Evolutionary conservation across 1,140 invertebrate species (phyloP), one percentile per base, ranked within the genome.

Genomic region (Adoxophyes honmai): DNA sequence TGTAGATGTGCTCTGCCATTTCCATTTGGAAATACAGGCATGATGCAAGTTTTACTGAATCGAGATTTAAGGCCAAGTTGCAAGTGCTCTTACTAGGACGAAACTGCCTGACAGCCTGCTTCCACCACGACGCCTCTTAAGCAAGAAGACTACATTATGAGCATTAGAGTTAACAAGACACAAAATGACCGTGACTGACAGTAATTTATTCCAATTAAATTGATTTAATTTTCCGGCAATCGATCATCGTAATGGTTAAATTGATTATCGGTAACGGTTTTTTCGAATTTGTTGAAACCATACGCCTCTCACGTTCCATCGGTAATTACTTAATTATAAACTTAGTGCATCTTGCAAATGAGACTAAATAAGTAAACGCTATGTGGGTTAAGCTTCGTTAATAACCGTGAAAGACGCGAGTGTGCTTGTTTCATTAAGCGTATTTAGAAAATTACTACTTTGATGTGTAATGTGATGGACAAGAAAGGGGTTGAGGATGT

Each of bases 171-270:
- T 48, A 48, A 33, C 42, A 11, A 48, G 42, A 11, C n/a, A 28
- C 6, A 6, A 28, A 48, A 28, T 11, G 10, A 48, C 21, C 42
- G 18, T 28, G 16, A 48, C 18, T 48, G 11, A 11, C 21, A 48
- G 10, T 33, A 11, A 48, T 48, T 48, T 21, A 48, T 48, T 48
- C 42, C 16, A 6, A 28, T 48, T 48, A 48, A 48, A 48, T 48
- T 48, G 42, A 48, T 48, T 48, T 48, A 48, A 48, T 48, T 48
- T 48, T 48, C 42, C 42, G 42, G 42, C 42, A 21, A 48, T 48
- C 42, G 42, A 48, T 48, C 18, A 33, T 48, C 18, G 21, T 48
- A 48, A 48, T 48, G 18, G 42, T 21, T 21, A 48, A 48, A 48
- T 48, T 48, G 42, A 18, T 11, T 44, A 11, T 33, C 42, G n/a